A percentile compares a stretch with the other conserved stretches of the same genome.
These are phyloP conservation scores for Amiota communis DNA, from an alignment of 2,888 invertebrate genomes.

Conservation along the genomic window DNA sequence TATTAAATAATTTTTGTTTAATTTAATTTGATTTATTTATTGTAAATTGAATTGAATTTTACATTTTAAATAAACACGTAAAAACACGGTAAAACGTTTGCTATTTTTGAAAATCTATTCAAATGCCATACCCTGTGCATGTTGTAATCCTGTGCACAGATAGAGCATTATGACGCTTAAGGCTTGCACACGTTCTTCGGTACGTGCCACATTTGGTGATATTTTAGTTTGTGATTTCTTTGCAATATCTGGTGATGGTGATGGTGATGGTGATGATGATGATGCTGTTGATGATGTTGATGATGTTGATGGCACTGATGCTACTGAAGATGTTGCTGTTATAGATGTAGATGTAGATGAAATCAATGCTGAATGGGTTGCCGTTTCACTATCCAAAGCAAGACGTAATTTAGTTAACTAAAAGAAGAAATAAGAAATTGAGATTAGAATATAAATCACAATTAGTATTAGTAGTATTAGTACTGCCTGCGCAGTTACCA, in stretches of 20 bases:
- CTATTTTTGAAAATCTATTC: conserved; percentile 51
- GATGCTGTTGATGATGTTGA: too few relatives aligned
- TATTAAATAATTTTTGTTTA: too few relatives aligned
- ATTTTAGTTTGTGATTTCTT: conserved; percentile 52
- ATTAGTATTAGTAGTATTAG: too few relatives aligned
- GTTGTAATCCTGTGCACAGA: conserved; percentile 93
- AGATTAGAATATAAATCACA: too few relatives aligned
- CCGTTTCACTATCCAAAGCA: conserved; percentile 83
- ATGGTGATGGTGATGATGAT: conserved; percentile 32
- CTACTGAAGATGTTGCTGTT: neutral
- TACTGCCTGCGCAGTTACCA: too few relatives aligned
- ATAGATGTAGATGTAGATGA: conserved; percentile 4
- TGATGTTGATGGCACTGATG: too few relatives aligned
- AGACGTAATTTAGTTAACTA: conserved; percentile 84
- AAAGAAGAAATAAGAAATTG: conserved; percentile 33
- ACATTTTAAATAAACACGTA: too few relatives aligned
- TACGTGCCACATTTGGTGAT: conserved; percentile 76
- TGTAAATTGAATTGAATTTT: too few relatives aligned
- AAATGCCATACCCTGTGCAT: conserved; percentile 70
- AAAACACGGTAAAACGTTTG: neutral
- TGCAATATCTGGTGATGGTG: conserved; percentile 70
- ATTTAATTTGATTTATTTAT: too few relatives aligned
- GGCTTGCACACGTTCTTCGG: conserved; percentile 91
- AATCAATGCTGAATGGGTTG: conserved; percentile 74
- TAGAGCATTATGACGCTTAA: conserved; percentile 94